phyloP scores from a whole-genome alignment of 2,797 vertebrate species.

The Sebastolobus alascanus region DNA sequence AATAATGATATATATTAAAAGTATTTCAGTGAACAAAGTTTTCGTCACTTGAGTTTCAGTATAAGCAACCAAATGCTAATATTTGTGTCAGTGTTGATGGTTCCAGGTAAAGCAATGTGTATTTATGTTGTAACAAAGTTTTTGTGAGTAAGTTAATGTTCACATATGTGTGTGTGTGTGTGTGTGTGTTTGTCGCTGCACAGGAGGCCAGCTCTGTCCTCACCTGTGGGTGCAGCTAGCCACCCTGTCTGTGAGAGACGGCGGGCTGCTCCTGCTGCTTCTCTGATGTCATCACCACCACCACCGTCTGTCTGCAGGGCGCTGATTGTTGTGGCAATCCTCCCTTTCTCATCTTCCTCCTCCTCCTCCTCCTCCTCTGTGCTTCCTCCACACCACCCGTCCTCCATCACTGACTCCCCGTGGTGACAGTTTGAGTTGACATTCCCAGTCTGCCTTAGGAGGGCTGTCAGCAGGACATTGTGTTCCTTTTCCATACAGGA shows the following conservation, averaged over 20 bases:
- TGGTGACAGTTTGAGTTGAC: constrained; percentile 39
- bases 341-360: constrained; percentile 14
- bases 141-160: background rate
- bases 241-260: constrained; percentile 25
- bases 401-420: constrained; percentile 36
- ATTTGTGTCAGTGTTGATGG: background rate
- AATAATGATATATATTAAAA: background rate
- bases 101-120: background rate
- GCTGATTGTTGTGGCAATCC: constrained; percentile 54
- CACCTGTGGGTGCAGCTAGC: constrained; percentile 10
- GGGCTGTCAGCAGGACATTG: constrained; percentile 44
- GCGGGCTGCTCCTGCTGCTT: constrained; percentile 45
- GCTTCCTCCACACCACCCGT: constrained; percentile 19
- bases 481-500: constrained; percentile 29
- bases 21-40: background rate
- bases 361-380: background rate
- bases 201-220: constrained; percentile 13
- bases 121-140: background rate
- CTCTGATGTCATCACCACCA: constrained; percentile 68
- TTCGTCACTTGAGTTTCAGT: background rate
- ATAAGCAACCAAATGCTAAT: background rate
- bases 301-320: constrained; percentile 47
- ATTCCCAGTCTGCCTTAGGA: constrained; percentile 30
- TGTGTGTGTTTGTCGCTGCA: background rate
- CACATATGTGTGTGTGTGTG: background rate